Base-by-base conservation (phyloP, 2,888 invertebrate genomes). In the Drosophila mercatorum region DNA sequence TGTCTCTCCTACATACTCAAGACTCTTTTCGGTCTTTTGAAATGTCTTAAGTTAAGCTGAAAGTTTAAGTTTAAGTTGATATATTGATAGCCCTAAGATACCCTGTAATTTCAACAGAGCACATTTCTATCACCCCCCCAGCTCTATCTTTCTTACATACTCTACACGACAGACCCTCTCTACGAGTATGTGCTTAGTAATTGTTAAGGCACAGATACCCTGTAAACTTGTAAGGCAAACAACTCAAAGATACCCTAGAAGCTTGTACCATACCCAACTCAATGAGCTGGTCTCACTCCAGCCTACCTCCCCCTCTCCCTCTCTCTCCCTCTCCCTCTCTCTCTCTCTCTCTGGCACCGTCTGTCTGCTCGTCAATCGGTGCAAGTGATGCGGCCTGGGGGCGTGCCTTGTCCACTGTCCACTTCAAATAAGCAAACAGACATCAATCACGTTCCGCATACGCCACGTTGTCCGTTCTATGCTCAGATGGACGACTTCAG, bases 371-470 rank as follows among this genome's bases (percentile, higher is more conserved):
- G 14, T 14, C 56, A 31, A 12, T 43, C 28, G 12, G 12, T 17
- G 74, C 75, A 53, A 57, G 17, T 11, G 17, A 51, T 11, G 10
- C 5, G n/a, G 17, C 2, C 31, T n/a, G 5, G 11, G 28, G n/a
- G 7, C 14, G n/a, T 10, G 5, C 7, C 12, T 2, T 2, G 4
- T n/a, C 59, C 41, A 12, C 14, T 17, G 17, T 3, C 22, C 64
- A 70, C 78, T 58, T 12, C 44, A 36, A 85, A 75, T 70, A 73
- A 72, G 60, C 76, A 66, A 66, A 55, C 75, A 75, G 46, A 83
- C 82, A 87, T 84, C 87, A 84, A 84, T 84, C 84, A 84, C 84
- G 72, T 81, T 68, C 72, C 74, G 63, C 65, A 72, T 64, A 71
- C 65, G 67, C 66, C 60, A 40, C 57, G 41, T 46, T 56, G 57